Base-by-base conservation (phyloP, 2,888 invertebrate genomes). In the Corbicula japonica region DNA sequence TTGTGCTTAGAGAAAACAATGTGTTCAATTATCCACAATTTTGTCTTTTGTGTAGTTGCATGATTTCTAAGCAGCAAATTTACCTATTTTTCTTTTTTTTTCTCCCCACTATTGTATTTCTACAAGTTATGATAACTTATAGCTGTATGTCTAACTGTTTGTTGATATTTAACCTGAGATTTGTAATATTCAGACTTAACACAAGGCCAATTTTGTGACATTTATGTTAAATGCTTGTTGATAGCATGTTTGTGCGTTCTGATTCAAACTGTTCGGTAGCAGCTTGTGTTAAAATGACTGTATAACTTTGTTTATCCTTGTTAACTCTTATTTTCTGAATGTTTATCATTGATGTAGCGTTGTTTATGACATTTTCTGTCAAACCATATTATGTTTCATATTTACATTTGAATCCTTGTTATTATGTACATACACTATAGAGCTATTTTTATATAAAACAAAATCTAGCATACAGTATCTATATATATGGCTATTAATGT, bases 371-470 rank as follows among this genome's bases (percentile, higher is more conserved):
- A 62, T 38, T 21, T 56, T 21, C 12, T 65, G 73, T 78, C 65
- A 70, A 65, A 50, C 68, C 41, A 70, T 70, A 34, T 65, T 60
- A 52, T 62, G 74, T 76, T 75, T 65, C 30, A 69, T 54, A 65
- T 81, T 63, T 72, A 74, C 56, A 60, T 41, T 70, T 46, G 65
- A 26, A 56, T 41, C 35, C 34, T 69, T 78, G 74, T 82, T 76
- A 73, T 62, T 62, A 44, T 83, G 79, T 79, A 83, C 63, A 83
- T 82, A 83, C 26, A 73, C 79, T 83, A 83, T 74, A 83, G 76
- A 77, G 77, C 79, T 83, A 83, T 83, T 83, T 83, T 83, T 83
- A 83, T 83, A 83, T 83, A 77, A 76, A 82, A 78, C 60, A 54
- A 77, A 76, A 78, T 79, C 73, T 75, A 78, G 82, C 82, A 82